Percentiles rank a stretch among this genome's conserved stretches.
Evolutionary conservation across 2,888 invertebrate genomes (phyloP).

Genomic region (Drosophila sordidapex): DNA sequence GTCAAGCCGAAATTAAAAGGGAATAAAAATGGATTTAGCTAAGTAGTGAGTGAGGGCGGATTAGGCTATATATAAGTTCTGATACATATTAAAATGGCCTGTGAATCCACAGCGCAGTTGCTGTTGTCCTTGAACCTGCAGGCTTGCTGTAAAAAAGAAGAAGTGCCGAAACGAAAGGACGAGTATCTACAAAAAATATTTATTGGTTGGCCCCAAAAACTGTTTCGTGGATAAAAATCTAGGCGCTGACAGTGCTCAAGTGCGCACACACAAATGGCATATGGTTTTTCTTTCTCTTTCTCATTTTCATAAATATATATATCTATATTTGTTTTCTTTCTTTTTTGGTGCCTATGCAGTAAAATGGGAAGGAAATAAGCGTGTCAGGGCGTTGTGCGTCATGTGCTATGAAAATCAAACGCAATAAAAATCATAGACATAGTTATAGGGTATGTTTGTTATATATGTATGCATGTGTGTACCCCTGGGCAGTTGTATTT

Average conservation of each 20-base stretch:
- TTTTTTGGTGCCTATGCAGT: background rate
- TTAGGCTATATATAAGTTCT: constrained; percentile 4
- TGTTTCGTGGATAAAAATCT: constrained; percentile 68
- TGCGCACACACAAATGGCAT: constrained; percentile 67
- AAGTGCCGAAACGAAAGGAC: constrained; percentile 37
- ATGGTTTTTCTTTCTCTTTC: constrained; percentile 39
- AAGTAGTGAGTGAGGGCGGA: background rate
- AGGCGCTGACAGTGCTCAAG: constrained; percentile 69
- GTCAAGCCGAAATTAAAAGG: background rate
- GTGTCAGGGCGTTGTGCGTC: constrained; percentile 60
- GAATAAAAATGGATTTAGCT: background rate
- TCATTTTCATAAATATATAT: constrained; percentile 1
- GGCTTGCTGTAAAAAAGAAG: constrained; percentile 25
- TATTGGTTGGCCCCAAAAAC: constrained; percentile 62
- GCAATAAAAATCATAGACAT: constrained; percentile 72
- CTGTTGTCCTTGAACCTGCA: constrained; percentile 72
- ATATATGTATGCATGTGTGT: constrained; percentile 10
- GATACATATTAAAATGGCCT: constrained; percentile 10
- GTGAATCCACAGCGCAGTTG: constrained; percentile 25
- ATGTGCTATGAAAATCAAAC: constrained; percentile 74
- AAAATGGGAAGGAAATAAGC: background rate
- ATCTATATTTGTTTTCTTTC: background rate
- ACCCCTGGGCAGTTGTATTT: constrained; percentile 4
- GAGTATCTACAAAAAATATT: constrained; percentile 48
- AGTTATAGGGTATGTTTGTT: constrained; percentile 33